These are phyloP conservation scores for Loris lydekkerianus DNA, from an alignment of 2,797 vertebrate genomes.

Conservation along the genomic window DNA sequence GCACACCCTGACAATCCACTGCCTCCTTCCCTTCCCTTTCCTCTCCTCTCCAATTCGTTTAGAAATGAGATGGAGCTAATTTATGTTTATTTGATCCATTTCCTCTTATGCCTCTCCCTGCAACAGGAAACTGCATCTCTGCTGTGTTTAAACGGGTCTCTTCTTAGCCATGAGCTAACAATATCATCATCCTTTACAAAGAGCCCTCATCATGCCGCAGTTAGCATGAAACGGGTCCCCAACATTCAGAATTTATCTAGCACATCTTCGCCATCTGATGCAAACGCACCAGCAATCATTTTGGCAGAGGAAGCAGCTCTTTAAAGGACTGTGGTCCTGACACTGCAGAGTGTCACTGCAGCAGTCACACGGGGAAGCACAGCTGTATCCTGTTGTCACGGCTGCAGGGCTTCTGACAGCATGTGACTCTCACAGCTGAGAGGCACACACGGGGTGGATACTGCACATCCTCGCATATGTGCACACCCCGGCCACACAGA, in stretches of 20 bases:
- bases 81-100: constrained; percentile 13
- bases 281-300: constrained; percentile 70
- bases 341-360: constrained; percentile 17
- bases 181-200: constrained; percentile 42
- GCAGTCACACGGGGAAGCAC: constrained; percentile 73
- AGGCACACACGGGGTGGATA: constrained; percentile 38
- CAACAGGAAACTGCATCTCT: constrained; percentile 55
- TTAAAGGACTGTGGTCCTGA: constrained; percentile 72
- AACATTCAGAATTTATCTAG: constrained; percentile 49
- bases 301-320: constrained; percentile 49
- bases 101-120: constrained; percentile 29
- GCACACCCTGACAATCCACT: constrained; percentile 68
- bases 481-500: background rate
- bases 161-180: background rate
- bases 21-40: constrained; percentile 59
- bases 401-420: constrained; percentile 62
- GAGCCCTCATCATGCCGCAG: background rate
- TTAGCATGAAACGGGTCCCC: constrained; percentile 26
- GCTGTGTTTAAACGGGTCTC: background rate
- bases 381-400: constrained; percentile 84
- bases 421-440: constrained; percentile 20
- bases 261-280: constrained; percentile 62
- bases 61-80: constrained; percentile 67
- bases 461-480: background rate
- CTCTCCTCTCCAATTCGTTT: constrained; percentile 68